phyloP scores from a whole-genome alignment of 2,888 invertebrate genomes.

The Ellobium chinense region DNA sequence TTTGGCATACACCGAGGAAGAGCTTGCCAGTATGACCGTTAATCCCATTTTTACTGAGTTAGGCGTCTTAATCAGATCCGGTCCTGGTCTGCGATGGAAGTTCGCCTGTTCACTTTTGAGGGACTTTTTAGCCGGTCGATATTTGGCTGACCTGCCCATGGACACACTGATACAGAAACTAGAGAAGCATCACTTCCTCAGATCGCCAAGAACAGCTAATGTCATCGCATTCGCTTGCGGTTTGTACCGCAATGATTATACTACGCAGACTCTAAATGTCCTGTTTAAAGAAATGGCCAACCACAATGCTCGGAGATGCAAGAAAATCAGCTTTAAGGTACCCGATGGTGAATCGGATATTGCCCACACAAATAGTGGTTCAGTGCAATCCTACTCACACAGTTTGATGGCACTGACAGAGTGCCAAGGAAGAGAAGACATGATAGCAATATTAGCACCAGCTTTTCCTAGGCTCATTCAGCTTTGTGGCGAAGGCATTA shows the following conservation, averaged over 20 bases:
- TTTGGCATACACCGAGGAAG: constrained; percentile 53
- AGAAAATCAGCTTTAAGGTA: constrained; percentile 16
- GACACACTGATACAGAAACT: constrained; percentile 55
- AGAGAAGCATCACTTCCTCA: constrained; percentile 56
- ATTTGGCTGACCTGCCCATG: constrained; percentile 60
- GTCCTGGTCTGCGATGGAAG: constrained; percentile 46
- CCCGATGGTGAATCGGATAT: neutral
- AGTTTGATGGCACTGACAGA: constrained; percentile 67
- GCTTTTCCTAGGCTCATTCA: constrained; percentile 61
- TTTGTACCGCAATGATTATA: constrained; percentile 59
- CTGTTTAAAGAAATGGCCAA: constrained; percentile 61
- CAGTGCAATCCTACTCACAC: constrained; percentile 54
- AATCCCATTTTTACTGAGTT: constrained; percentile 55
- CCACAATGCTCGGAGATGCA: constrained; percentile 50
- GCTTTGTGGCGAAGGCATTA: constrained; percentile 58
- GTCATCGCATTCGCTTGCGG: constrained; percentile 66
- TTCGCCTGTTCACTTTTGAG: constrained; percentile 60
- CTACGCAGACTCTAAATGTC: constrained; percentile 54
- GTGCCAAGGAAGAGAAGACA: constrained; percentile 58
- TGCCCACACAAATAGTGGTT: constrained; percentile 15
- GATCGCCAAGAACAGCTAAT: constrained; percentile 58
- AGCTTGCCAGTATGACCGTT: constrained; percentile 50
- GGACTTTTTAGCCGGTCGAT: constrained; percentile 67
- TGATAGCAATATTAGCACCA: constrained; percentile 55
- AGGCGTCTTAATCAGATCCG: constrained; percentile 56